Evolutionary conservation across 2,888 invertebrate genomes (phyloP).

Genomic region (Napeogenes inachia): DNA sequence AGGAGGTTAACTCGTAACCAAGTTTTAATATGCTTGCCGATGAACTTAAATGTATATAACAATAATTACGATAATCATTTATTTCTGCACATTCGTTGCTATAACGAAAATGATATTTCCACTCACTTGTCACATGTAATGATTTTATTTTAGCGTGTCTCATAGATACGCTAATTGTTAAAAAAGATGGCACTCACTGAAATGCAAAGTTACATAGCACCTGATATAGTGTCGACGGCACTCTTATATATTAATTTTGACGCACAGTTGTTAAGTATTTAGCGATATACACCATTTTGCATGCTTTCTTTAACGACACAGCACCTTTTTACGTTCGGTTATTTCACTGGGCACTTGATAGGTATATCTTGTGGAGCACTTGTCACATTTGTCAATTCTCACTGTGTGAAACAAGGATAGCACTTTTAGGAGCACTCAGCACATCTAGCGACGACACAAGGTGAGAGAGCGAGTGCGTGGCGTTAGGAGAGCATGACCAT

Average conservation of each 20-base stretch:
- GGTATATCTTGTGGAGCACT: conserved; percentile 60
- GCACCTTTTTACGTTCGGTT: conserved; percentile 74
- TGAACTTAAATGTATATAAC: conserved; percentile 50
- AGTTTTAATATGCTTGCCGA: conserved; percentile 73
- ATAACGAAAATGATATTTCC: conserved; percentile 57
- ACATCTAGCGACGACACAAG: conserved; percentile 73
- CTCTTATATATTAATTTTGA: conserved; percentile 75
- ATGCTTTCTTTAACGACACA: conserved; percentile 75
- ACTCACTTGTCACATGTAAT: conserved; percentile 85
- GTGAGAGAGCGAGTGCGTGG: conserved; percentile 76
- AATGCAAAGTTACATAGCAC: conserved; percentile 76
- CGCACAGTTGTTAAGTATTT: conserved; percentile 79
- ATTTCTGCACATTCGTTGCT: conserved; percentile 53
- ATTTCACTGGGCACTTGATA: conserved; percentile 74
- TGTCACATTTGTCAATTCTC: conserved; percentile 21
- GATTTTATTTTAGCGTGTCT: conserved; percentile 72
- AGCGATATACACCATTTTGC: conserved; percentile 77
- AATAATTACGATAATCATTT: conserved; percentile 54
- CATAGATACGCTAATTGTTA: conserved; percentile 46
- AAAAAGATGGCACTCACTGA: conserved; percentile 77
- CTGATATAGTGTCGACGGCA: conserved; percentile 76
- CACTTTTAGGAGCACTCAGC: conserved; percentile 75
- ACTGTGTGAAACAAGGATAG: conserved; percentile 56
- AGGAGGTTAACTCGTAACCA: conserved; percentile 74
- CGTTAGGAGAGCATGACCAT: conserved; percentile 37